A percentile compares a stretch with the other conserved stretches of the same genome.
phyloP scores from a whole-genome alignment of 1,140 invertebrate species.

The Drosophila navojoa region DNA sequence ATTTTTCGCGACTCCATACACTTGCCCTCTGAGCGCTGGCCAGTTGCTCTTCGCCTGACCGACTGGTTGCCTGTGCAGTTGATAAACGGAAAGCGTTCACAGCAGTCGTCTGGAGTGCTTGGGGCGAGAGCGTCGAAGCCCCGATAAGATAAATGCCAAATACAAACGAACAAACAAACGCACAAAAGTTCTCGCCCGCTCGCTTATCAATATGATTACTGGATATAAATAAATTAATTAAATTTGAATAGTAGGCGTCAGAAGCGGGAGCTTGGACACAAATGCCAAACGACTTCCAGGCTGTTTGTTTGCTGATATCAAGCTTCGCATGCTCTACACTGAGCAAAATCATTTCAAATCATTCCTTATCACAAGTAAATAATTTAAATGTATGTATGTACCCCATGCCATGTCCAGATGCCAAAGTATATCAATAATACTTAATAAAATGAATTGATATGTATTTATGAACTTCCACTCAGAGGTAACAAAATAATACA shows the following conservation, averaged over 20 bases:
- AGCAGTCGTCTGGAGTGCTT: slow-evolving; percentile 44
- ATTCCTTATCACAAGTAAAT: background rate
- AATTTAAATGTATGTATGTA: too few species aligned
- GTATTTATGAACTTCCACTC: too few species aligned
- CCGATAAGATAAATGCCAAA: slow-evolving; percentile 48
- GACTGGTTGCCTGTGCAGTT: slow-evolving; percentile 43
- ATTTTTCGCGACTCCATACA: slow-evolving; percentile 8
- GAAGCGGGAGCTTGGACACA: slow-evolving; percentile 30
- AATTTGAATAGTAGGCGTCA: slow-evolving; percentile 67
- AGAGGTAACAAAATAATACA: background rate
- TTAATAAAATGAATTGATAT: too few species aligned
- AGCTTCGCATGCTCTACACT: slow-evolving; percentile 14
- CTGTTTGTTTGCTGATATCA: background rate
- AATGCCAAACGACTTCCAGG: slow-evolving; percentile 11
- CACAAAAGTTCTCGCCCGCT: slow-evolving; percentile 37
- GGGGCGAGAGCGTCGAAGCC: slow-evolving; percentile 39
- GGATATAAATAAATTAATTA: slow-evolving; percentile 83
- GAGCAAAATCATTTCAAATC: background rate
- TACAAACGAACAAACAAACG: slow-evolving; percentile 22
- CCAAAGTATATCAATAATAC: too few species aligned
- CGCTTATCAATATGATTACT: slow-evolving; percentile 69
- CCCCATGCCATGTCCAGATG: too few species aligned
- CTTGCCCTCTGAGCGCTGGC: slow-evolving; percentile 33
- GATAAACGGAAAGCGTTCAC: slow-evolving; percentile 38
- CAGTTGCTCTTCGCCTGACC: slow-evolving; percentile 48